phyloP scores from a whole-genome alignment of 2,797 vertebrate genomes.

The Eulemur albifrons region DNA sequence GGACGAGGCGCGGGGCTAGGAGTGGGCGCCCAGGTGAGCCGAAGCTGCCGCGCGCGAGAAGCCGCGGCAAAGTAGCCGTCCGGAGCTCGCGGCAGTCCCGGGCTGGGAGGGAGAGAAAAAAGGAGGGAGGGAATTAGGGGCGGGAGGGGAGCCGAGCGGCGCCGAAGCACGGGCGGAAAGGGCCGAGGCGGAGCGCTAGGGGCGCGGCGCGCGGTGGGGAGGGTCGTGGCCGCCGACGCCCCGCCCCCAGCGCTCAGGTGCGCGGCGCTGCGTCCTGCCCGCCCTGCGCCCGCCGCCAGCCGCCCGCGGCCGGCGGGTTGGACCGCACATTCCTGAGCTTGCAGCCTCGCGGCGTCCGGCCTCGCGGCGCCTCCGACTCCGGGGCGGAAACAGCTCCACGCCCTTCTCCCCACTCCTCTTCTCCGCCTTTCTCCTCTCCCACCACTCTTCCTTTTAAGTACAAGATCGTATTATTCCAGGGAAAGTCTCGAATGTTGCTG shows the following conservation, averaged over 20 bases:
- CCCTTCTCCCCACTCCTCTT: neutral
- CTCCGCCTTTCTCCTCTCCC: conserved; percentile 37
- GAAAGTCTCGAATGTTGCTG: conserved; percentile 6
- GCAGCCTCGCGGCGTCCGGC: neutral
- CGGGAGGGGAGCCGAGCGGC: conserved; percentile 44
- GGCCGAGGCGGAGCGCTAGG: conserved; percentile 60
- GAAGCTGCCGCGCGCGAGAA: neutral
- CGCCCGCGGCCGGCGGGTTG: neutral
- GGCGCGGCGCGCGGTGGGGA: neutral
- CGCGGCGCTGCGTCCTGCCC: neutral
- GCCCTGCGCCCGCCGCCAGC: neutral
- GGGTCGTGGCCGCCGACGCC: neutral
- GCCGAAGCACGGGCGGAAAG: conserved; percentile 78
- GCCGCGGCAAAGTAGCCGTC: neutral
- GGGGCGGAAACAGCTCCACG: neutral
- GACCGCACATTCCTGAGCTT: neutral
- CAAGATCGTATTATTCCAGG: neutral
- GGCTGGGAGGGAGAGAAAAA: neutral
- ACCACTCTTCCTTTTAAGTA: conserved; percentile 67
- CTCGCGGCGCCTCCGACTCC: neutral
- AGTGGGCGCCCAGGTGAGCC: conserved; percentile 36
- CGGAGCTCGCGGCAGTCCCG: neutral
- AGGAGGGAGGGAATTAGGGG: neutral
- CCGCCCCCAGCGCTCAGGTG: conserved; percentile 74
- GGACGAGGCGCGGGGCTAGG: neutral